phyloP scores from a whole-genome alignment of 2,797 vertebrate genomes.

The Hephaestus fuliginosus region DNA sequence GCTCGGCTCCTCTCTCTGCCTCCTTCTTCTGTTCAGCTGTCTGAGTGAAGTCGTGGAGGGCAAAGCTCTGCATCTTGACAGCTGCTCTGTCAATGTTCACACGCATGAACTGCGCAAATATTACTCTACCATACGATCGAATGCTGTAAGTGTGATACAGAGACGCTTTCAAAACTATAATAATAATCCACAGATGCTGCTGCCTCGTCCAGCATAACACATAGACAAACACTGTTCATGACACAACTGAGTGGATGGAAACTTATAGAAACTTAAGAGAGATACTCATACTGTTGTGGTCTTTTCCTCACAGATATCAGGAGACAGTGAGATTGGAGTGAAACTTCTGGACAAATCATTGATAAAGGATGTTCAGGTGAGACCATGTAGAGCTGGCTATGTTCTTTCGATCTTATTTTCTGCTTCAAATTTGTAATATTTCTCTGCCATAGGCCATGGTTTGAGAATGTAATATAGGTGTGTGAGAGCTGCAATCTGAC shows the following conservation, averaged over 20 bases:
- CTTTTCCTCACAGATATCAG: conserved; percentile 66
- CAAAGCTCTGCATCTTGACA: conserved; percentile 73
- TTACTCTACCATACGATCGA: conserved; percentile 75
- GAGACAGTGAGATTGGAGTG: conserved; percentile 75
- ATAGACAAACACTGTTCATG: neutral
- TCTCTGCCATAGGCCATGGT: neutral
- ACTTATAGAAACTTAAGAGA: neutral
- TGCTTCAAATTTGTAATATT: neutral
- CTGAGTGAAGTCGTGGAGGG: conserved; percentile 44
- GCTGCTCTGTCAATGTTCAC: conserved; percentile 81
- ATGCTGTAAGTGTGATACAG: conserved; percentile 73
- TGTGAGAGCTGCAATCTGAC: conserved; percentile 13
- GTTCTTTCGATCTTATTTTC: neutral
- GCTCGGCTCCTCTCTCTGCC: conserved; percentile 38
- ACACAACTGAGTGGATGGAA: neutral
- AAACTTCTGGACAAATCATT: conserved; percentile 76
- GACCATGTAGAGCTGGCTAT: neutral
- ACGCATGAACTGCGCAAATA: conserved; percentile 80
- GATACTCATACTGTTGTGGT: conserved; percentile 13
- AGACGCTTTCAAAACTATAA: neutral
- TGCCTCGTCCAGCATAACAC: neutral
- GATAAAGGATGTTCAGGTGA: conserved; percentile 80
- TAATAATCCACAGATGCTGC: neutral
- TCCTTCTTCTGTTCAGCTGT: conserved; percentile 68
- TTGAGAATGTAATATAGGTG: neutral